phyloP scores from a whole-genome alignment of 2,113 vertebrate species.

The Dromiciops gliroides region DNA sequence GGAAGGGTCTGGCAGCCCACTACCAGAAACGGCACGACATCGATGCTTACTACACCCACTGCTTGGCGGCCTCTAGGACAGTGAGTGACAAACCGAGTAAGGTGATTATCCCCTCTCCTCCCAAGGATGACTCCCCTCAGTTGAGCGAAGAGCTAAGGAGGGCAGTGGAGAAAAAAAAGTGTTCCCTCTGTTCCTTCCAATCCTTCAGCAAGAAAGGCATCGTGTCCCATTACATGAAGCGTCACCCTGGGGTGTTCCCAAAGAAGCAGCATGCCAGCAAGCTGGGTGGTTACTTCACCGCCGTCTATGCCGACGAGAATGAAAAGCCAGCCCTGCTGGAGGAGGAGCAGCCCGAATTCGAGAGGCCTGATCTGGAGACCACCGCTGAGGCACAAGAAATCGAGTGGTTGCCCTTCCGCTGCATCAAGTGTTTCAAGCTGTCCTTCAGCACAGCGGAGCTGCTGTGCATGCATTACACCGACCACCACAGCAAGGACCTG shows the following conservation, averaged over 20 bases:
- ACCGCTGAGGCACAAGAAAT: slow-evolving; percentile 83
- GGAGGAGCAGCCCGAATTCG: slow-evolving; percentile 83
- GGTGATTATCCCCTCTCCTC: slow-evolving; percentile 89
- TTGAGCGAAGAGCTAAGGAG: slow-evolving; percentile 95
- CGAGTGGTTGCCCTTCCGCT: slow-evolving; percentile 95
- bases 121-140: slow-evolving; percentile 89
- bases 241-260: slow-evolving; percentile 97
- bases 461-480: slow-evolving; percentile 97
- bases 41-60: slow-evolving; percentile 98
- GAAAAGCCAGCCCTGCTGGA: slow-evolving; percentile 81
- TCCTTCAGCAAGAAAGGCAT: slow-evolving; percentile 99
- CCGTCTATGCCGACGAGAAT: slow-evolving; percentile 93
- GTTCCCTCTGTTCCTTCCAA: slow-evolving; percentile 95
- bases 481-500: slow-evolving; percentile 94
- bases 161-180: slow-evolving; percentile 94
- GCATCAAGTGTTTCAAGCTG: slow-evolving; percentile 95
- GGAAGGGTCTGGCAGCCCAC: slow-evolving; percentile 97
- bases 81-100: slow-evolving; percentile 92
- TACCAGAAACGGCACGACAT: slow-evolving; percentile 99
- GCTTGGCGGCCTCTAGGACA: slow-evolving; percentile 95
- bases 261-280: slow-evolving; percentile 97
- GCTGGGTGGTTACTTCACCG: slow-evolving; percentile 95
- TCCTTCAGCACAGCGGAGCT: slow-evolving; percentile 93
- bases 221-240: slow-evolving; percentile 98
- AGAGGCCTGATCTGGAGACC: slow-evolving; percentile 85